phyloP scores from a whole-genome alignment of 2,113 vertebrate species.

The Hystrix cristata region DNA sequence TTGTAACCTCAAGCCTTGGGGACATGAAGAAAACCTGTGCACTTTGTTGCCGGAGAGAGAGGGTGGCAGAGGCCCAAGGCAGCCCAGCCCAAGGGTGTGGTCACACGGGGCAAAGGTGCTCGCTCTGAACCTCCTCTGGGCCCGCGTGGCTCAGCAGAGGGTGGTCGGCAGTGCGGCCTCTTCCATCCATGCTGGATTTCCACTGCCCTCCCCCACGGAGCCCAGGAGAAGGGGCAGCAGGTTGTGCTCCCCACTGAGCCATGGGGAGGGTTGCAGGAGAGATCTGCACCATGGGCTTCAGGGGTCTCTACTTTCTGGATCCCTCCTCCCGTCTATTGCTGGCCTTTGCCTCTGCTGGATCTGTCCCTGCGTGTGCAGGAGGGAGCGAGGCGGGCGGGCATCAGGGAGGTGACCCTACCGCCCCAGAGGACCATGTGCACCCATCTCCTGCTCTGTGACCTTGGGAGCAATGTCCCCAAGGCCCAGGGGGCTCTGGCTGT shows the following conservation, averaged over 20 bases:
- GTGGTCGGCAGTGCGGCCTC: background rate
- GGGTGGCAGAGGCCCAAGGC: background rate
- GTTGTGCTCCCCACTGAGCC: background rate
- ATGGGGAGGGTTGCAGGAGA: too few relatives aligned
- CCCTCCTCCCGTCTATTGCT: too few relatives aligned
- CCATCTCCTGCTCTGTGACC: background rate
- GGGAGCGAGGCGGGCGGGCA: background rate
- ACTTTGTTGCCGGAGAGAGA: background rate
- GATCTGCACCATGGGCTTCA: too few relatives aligned
- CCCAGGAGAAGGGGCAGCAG: background rate
- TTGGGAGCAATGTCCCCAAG: background rate
- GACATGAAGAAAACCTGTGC: background rate
- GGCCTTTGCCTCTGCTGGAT: background rate
- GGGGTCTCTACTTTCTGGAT: too few relatives aligned
- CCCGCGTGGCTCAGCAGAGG: background rate
- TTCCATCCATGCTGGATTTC: background rate
- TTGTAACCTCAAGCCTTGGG: background rate
- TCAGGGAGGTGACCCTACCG: background rate
- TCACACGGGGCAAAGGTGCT: background rate
- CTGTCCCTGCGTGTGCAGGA: background rate
- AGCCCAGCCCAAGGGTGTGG: background rate
- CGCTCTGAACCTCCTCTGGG: background rate
- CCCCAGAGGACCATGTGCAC: background rate
- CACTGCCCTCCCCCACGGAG: background rate
- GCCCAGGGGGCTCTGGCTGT: background rate